Base-by-base conservation (phyloP, 2,888 invertebrate genomes). In the Agonopterix alstromeriana region DNA sequence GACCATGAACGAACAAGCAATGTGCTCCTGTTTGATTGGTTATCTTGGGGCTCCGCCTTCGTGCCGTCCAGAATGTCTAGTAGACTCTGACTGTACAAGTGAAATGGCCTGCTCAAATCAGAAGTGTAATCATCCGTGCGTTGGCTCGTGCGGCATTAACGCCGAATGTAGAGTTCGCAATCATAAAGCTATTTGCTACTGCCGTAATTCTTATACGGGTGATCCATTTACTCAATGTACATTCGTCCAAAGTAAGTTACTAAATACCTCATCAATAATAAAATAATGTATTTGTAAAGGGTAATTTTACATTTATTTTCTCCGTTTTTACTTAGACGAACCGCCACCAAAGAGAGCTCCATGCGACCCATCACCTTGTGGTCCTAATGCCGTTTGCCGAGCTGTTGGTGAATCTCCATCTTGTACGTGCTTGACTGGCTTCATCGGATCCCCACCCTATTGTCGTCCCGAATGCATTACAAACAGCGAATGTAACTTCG, bases 171-270 rank as follows among this genome's bases (percentile, higher is more conserved):
- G 92, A 64, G 93, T 95, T 1, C 92, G 95, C 54, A 94, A 95
- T 68, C 97, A 97, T 73, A 94, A 93, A 70, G 95, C 97, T 0
- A 93, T 96, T 46, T 97, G 97, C 70, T 93, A 92, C 57, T 97
- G 97, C 67, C 92, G 93, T 51, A 87, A 83, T 51, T 91, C 91
- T 48, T 91, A 90, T 64, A 90, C 92, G n/a, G 96, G 96, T 11
- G 94, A 97, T 91, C 95, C 97, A 43, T 95, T 96, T 67, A 90
- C 91, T 8, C 90, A 91, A 64, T 95, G 95, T 76, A 55, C 85
- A 12, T 36, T 69, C 36, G 40, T 67, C 49, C 56, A 70, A 58
- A 58, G 86, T 87, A 67, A 79, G 82, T 76, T 53, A 12, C 40
- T 45, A 11, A 10, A 38, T n/a, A 38, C 38, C 9, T 38, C 3